Evolutionary conservation across 2,113 vertebrate species (phyloP).

Genomic region (Pogona vitticeps): DNA sequence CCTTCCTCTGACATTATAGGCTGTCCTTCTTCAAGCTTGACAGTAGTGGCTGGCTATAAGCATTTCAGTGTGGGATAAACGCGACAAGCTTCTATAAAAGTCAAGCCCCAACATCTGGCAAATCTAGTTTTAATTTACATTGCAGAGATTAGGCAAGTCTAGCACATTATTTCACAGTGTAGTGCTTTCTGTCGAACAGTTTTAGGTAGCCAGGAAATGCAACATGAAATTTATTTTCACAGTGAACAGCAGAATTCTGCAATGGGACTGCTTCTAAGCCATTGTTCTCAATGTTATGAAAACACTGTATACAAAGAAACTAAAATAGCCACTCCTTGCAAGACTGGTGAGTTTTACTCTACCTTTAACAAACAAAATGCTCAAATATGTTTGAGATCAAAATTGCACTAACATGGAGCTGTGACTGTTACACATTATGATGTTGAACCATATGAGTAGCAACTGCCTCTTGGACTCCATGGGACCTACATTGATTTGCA

Average conservation of each 20-base stretch:
- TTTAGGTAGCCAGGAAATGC: not conserved
- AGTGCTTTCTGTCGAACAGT: not conserved
- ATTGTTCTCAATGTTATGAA: not conserved
- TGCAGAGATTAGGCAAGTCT: not conserved
- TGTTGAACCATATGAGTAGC: not conserved
- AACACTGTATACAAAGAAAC: not conserved
- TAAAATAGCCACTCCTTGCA: not conserved
- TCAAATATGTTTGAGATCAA: not conserved
- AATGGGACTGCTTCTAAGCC: not conserved
- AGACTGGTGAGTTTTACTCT: not conserved
- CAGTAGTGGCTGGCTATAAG: not conserved
- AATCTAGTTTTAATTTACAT: not conserved
- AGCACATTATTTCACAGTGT: not conserved
- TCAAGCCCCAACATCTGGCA: not conserved
- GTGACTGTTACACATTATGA: not conserved
- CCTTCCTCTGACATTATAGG: not conserved
- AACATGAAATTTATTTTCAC: not conserved
- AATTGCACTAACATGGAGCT: not conserved
- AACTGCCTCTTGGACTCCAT: not conserved
- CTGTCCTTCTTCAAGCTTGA: not conserved
- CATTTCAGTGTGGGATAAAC: not conserved
- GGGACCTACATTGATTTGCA: not conserved
- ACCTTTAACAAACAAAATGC: not conserved
- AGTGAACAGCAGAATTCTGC: not conserved
- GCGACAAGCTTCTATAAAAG: not conserved